Evolutionary conservation across 1,140 invertebrate species (phyloP).

Genomic region (Phenacoccus solenopsis): DNA sequence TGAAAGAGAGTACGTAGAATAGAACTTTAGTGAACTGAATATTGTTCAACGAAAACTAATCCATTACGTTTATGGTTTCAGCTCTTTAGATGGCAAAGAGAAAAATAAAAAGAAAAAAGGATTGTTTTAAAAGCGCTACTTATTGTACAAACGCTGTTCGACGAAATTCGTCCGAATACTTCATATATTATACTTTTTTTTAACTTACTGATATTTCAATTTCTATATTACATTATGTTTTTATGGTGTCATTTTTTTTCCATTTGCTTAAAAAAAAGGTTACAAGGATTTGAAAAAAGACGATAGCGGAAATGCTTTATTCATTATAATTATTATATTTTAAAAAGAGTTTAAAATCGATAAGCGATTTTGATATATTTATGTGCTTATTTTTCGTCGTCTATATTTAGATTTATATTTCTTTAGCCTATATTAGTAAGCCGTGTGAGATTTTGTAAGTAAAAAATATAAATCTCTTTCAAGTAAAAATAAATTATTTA

Average conservation of each 20-base stretch:
- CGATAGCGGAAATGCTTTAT: neutral
- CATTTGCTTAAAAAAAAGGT: too few relatives aligned
- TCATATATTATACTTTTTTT: neutral
- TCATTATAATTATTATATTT: neutral
- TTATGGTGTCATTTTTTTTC: neutral
- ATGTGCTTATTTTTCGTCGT: neutral
- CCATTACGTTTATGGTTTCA: slow-evolving; percentile 34
- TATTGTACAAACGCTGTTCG: neutral
- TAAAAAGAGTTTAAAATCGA: neutral
- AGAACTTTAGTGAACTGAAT: neutral
- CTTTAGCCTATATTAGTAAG: neutral
- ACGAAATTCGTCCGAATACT: neutral
- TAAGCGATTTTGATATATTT: neutral
- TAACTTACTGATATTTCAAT: neutral
- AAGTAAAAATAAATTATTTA: neutral
- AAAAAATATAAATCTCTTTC: neutral
- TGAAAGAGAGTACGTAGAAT: slow-evolving; percentile 63
- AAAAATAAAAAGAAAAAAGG: slow-evolving; percentile 47
- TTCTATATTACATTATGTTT: neutral
- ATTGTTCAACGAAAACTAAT: slow-evolving; percentile 24
- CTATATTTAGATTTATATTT: neutral
- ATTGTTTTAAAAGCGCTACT: slow-evolving; percentile 37
- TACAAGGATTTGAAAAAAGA: neutral
- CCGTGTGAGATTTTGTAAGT: neutral
- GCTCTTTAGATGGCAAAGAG: slow-evolving; percentile 43